Percentiles rank a stretch among this genome's conserved stretches.
phyloP scores from a whole-genome alignment of 2,797 vertebrate species.

The Sebastes vulpes region DNA sequence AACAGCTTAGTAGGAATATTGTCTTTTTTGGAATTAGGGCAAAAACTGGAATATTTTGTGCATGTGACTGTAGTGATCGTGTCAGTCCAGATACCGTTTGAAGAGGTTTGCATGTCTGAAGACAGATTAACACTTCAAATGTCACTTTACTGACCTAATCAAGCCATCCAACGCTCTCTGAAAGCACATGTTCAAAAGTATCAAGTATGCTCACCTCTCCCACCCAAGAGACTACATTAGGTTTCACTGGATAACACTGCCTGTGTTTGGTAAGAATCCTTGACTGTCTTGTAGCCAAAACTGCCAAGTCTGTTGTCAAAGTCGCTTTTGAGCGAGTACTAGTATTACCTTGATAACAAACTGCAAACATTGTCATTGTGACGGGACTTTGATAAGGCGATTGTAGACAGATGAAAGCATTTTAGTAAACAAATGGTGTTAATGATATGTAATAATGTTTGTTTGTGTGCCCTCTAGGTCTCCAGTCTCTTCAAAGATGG shows the following conservation, averaged over 20 bases:
- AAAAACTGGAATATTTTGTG: too few species aligned
- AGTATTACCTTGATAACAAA: background rate
- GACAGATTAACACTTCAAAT: background rate
- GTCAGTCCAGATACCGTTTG: background rate
- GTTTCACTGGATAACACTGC: background rate
- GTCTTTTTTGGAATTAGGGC: too few species aligned
- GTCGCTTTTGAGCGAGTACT: background rate
- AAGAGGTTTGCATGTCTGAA: background rate
- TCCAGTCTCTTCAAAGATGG: conserved; percentile 94
- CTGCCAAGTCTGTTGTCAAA: background rate
- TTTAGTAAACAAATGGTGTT: background rate
- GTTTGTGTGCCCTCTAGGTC: conserved; percentile 83
- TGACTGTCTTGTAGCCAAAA: background rate
- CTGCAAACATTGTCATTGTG: background rate
- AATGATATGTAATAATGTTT: background rate
- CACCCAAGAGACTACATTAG: background rate
- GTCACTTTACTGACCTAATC: background rate
- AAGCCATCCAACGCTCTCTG: background rate
- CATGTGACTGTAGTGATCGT: too few species aligned
- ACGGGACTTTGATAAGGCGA: background rate
- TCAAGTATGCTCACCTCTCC: background rate
- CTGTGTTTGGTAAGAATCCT: background rate
- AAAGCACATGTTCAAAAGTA: background rate
- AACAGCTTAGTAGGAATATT: too few species aligned
- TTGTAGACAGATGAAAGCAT: background rate